Evolutionary conservation across 2,888 invertebrate genomes (phyloP).

Genomic region (Chloromyia formosa): DNA sequence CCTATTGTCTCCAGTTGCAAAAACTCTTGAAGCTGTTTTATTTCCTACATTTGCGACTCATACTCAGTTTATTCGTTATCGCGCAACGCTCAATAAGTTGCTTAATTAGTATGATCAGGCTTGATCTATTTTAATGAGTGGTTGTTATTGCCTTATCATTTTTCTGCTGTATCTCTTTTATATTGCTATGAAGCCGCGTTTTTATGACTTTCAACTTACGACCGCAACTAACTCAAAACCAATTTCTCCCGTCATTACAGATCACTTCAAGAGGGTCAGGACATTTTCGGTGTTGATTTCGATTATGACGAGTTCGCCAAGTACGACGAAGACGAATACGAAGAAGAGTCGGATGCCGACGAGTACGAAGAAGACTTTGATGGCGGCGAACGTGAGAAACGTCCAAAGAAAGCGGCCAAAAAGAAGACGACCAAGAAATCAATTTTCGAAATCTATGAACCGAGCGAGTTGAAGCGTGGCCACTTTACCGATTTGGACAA

Average conservation of each 20-base stretch:
- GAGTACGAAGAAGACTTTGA: conserved; percentile 83
- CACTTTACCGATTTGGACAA: conserved; percentile 95
- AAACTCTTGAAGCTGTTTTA: too few relatives aligned
- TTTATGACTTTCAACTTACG: too few relatives aligned
- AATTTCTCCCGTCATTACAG: conserved; percentile 62
- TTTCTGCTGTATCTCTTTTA: too few relatives aligned
- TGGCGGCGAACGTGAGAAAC: conserved; percentile 70
- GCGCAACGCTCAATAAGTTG: too few relatives aligned
- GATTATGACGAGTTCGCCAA: conserved; percentile 91
- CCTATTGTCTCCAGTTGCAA: too few relatives aligned
- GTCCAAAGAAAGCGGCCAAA: conserved; percentile 78
- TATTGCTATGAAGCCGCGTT: too few relatives aligned
- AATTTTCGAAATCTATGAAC: conserved; percentile 95
- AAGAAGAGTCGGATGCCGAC: conserved; percentile 81
- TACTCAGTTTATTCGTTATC: too few relatives aligned
- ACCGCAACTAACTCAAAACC: too few relatives aligned
- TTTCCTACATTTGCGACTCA: too few relatives aligned
- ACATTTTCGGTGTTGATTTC: conserved; percentile 99
- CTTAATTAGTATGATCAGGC: too few relatives aligned
- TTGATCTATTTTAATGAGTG: too few relatives aligned
- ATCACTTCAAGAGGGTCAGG: conserved; percentile 96
- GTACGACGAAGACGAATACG: conserved; percentile 83
- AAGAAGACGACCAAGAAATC: conserved; percentile 84
- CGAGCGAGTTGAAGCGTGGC: conserved; percentile 94
- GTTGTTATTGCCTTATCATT: too few relatives aligned